Evolutionary conservation across 2,113 vertebrate species (phyloP).

Genomic region (Candoia aspera): DNA sequence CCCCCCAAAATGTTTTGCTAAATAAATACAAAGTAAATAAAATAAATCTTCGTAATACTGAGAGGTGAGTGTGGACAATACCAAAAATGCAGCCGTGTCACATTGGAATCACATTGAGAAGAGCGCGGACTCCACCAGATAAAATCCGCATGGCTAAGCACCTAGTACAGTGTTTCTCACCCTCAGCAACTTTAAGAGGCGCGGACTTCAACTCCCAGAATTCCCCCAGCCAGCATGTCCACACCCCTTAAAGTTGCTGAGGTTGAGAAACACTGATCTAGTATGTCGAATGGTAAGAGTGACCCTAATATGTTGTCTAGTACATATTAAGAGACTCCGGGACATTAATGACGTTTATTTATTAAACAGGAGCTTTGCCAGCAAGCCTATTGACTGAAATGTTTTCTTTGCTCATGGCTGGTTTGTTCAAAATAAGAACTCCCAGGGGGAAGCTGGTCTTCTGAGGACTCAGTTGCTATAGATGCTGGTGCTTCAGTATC

Average conservation of each 20-base stretch:
- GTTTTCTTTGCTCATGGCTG: conserved; percentile 54
- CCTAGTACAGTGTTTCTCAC: background rate
- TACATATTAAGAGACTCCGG: background rate
- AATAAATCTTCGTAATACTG: background rate
- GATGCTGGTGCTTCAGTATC: conserved; percentile 76
- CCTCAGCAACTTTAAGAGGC: background rate
- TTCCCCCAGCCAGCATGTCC: background rate
- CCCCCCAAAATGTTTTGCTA: background rate
- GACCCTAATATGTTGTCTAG: background rate
- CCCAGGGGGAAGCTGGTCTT: conserved; percentile 70
- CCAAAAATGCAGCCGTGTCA: background rate
- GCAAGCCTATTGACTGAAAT: conserved; percentile 29
- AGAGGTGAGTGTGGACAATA: background rate
- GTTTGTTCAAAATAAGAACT: conserved; percentile 79
- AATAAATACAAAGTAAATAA: background rate
- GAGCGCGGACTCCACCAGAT: background rate
- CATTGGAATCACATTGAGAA: background rate
- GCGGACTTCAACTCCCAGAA: background rate
- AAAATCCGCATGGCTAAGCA: background rate
- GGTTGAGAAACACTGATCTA: background rate
- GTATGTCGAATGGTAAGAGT: background rate
- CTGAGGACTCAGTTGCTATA: conserved; percentile 75
- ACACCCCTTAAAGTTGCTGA: too few species aligned
- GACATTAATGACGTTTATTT: background rate
- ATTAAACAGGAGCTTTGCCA: background rate